phyloP scores from a whole-genome alignment of 1,140 invertebrate species.

The Ectropis grisescens region DNA sequence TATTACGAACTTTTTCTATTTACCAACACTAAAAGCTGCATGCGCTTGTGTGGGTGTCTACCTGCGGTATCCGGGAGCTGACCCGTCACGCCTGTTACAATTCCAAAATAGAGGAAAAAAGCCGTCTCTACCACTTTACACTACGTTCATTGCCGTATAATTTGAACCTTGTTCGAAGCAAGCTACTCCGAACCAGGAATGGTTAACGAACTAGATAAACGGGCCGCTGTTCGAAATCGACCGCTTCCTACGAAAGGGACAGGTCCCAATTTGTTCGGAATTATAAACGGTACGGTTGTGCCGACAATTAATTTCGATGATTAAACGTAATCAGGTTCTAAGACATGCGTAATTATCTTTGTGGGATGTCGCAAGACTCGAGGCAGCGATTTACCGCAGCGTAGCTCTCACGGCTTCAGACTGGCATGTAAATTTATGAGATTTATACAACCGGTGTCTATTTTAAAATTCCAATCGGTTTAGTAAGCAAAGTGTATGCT shows the following conservation, averaged over 20 bases:
- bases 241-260: slow-evolving; percentile 11
- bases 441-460: too few relatives aligned
- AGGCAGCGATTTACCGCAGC: too few relatives aligned
- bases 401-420: too few relatives aligned
- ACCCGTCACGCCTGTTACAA: slow-evolving; percentile 27
- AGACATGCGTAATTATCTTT: too few relatives aligned
- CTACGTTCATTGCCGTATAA: slow-evolving; percentile 27
- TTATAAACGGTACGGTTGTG: slow-evolving; percentile 35
- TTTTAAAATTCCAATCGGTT: too few relatives aligned
- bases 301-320: slow-evolving; percentile 46
- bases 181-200: slow-evolving; percentile 20
- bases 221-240: slow-evolving; percentile 3
- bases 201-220: slow-evolving; percentile 16
- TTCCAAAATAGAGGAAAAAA: slow-evolving; percentile 33
- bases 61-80: slow-evolving; percentile 54
- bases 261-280: slow-evolving; percentile 33
- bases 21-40: slow-evolving; percentile 30
- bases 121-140: slow-evolving; percentile 27
- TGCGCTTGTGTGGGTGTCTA: slow-evolving; percentile 52
- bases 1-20: slow-evolving; percentile 29
- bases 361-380: too few relatives aligned
- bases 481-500: too few relatives aligned
- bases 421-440: too few relatives aligned
- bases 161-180: slow-evolving; percentile 14
- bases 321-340: slow-evolving; percentile 15